Conservation (phyloP, 2,888 invertebrate species). For the Lobophora halterata region DNA sequence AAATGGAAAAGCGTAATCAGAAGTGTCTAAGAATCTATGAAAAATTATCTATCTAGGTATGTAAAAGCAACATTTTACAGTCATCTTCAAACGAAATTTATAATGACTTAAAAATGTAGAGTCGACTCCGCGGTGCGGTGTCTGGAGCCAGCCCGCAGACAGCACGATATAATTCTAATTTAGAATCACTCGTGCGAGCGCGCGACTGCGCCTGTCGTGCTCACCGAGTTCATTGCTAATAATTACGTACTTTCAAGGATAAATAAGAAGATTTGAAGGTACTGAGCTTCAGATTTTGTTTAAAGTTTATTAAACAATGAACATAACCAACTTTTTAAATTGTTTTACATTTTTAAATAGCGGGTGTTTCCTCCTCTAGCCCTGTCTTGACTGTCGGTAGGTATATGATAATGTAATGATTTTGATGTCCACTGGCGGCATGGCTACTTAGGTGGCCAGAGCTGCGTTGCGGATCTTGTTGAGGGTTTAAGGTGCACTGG, state of each 20-base stretch:
- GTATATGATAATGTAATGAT: too few species aligned
- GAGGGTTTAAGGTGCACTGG: too few species aligned
- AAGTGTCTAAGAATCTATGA: too few species aligned
- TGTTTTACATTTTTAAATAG: too few species aligned
- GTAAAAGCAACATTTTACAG: slow-evolving; percentile 31
- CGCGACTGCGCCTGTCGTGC: slow-evolving; percentile 25
- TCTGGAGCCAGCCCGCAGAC: slow-evolving; percentile 36
- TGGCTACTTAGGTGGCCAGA: too few species aligned
- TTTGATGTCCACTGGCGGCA: too few species aligned
- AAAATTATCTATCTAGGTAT: neutral
- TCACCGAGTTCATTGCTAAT: slow-evolving; percentile 12
- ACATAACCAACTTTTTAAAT: too few species aligned
- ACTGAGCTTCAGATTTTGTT: neutral
- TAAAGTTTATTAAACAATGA: neutral
- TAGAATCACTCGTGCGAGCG: slow-evolving; percentile 46
- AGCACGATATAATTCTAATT: slow-evolving; percentile 49
- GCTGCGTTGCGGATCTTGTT: too few species aligned
- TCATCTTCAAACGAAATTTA: slow-evolving; percentile 22
- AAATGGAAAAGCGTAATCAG: too few species aligned
- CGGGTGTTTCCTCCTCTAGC: too few species aligned
- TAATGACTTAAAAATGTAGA: slow-evolving; percentile 34
- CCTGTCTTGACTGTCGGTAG: too few species aligned
- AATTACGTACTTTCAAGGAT: slow-evolving; percentile 14
- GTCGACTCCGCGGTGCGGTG: slow-evolving; percentile 41
- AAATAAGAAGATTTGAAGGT: too few species aligned